Base-by-base conservation (phyloP, 2,888 invertebrate species). In the Nemoura dubitans region DNA sequence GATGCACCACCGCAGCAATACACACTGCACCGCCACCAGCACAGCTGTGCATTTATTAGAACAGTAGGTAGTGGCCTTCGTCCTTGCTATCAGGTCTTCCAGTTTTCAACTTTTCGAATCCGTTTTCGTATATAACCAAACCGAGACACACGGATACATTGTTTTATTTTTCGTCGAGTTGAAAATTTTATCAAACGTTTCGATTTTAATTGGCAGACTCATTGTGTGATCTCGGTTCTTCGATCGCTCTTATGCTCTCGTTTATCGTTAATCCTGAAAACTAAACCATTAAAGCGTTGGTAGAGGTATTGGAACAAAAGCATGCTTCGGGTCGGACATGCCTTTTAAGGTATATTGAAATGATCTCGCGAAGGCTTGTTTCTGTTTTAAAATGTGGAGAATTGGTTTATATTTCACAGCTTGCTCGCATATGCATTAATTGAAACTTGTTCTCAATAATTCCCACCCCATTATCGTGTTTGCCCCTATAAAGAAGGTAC, bases 181-280 rank as follows among this genome's bases (percentile, higher is more conserved):
- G 59, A 59, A 59, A 59, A 59, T 59, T 59, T 59, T 78, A 78
- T 78, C 83, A 43, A 42, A 43, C 26, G 83, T 30, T 36, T 30
- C 83, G 83, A 42, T 83, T 83, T 83, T 83, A 83, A 83, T 83
- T 83, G 83, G 83, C 83, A 83, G 16, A 21, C 83, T 30, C 7
- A 42, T 83, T 36, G 36, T 83, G 30, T 36, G 42, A 30, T 42
- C 30, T 81, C 43, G 76, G 76, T 14, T 78, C 28, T 78, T 27
- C 78, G 78, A 59, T 59, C 59, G 59, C 14, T 14, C 16, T 59
- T 59, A 59, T 59, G 59, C 59, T 59, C 59, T 10, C 59, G 59
- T 59, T 59, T 59, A 59, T 59, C 59, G 59, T 59, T 59, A 59
- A 59, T 59, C 59, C 59, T 59, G 14, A 59, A 59, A 59, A 59